Base-by-base conservation (phyloP, 2,888 invertebrate species). In the Drosophila neotestacea region DNA sequence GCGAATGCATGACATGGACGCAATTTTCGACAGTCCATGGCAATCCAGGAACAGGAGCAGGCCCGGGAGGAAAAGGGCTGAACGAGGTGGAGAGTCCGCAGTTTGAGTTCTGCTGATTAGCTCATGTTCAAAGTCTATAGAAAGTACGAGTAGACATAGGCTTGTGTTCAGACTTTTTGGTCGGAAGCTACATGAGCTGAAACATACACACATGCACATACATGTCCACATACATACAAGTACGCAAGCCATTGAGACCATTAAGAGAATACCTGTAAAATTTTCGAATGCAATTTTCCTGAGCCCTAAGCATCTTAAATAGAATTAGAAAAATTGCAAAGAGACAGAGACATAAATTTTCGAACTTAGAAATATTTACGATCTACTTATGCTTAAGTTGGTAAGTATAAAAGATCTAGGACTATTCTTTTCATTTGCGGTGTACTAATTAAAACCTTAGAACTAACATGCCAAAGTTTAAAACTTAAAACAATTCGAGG, bases 1-100 rank as follows among this genome's bases (percentile, higher is more conserved):
- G 87, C 78, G 87, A 79, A 74, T 81, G 89, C 85, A 80, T 83
- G 88, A 86, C 85, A 85, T 88, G 84, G 86, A 85, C 84, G 86
- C 84, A 88, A 85, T 88, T 85, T 85, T 88, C 84, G 88, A 78
- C 66, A 71, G 77, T 54, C 66, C 70, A 47, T 38, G 52, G 42
- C 55, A 50, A 44, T 39, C 13, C 69, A 60, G 64, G 47, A 39
- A n/a, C 55, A 27, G 22, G 42, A 47, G 28, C 47, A 46, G 67
- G 32, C 10, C 10, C 28, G 46, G 42, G 51, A 34, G 16, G 7
- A 2, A 27, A 3, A 7, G 27, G 16, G 41, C 32, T 22, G 2
- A 16, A 34, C 9, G 0, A 7, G 6, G 9, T 6, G 4, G 22
- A 4, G 34, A 28, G 39, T 6, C 60, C 30, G 77, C 79, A 63